Conservation (phyloP, 1,140 invertebrate species). For the Calliphora vicina region DNA sequence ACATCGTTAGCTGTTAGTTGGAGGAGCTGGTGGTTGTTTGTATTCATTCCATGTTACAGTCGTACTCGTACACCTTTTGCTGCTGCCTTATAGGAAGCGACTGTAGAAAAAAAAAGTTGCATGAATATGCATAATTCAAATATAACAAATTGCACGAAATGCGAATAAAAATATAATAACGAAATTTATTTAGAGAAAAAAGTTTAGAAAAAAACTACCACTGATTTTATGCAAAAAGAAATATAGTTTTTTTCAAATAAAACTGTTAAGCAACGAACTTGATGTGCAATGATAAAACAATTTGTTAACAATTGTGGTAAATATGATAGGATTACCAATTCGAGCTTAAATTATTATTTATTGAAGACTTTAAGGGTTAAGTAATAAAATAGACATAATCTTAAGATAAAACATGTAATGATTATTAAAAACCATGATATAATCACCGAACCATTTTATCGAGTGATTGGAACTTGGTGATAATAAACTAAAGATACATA, state of each 20-base stretch:
- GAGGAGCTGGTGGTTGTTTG: no score
- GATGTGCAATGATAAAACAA: neutral
- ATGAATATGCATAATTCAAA: constrained; percentile 6
- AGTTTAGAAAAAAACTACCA: neutral
- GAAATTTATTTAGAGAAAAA: neutral
- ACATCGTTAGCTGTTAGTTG: neutral
- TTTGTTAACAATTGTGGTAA: neutral
- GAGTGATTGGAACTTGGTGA: no score
- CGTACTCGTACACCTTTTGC: neutral
- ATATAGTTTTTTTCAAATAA: neutral
- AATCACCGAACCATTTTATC: no score
- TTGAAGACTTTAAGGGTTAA: no score
- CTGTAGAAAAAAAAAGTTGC: neutral
- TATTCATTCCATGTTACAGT: neutral
- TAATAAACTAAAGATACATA: no score
- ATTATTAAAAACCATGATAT: no score
- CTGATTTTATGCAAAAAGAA: neutral
- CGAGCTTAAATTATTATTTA: no score
- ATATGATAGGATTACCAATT: no score
- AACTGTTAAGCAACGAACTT: neutral
- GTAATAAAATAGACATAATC: no score
- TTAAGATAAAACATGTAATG: no score
- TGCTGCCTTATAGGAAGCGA: neutral
- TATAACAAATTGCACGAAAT: constrained; percentile 5
- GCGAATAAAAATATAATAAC: neutral